A percentile compares a stretch with the other conserved stretches of the same genome.
These are phyloP conservation scores for Cryptoprocta ferox DNA, from an alignment of 2,797 vertebrate species.

Conservation along the genomic window DNA sequence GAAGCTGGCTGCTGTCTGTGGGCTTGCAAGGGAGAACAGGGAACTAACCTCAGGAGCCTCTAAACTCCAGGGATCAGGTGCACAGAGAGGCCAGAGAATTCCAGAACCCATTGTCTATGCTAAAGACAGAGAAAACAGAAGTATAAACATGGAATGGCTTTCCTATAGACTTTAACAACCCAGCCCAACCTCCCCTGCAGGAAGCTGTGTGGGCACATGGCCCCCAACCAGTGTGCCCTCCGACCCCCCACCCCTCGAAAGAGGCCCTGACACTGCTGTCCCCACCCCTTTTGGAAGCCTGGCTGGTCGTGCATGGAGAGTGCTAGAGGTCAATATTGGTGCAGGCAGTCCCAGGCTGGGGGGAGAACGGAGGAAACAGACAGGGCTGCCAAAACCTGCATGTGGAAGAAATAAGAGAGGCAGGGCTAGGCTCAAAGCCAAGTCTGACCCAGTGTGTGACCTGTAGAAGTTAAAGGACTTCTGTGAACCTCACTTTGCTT, in stretches of 20 bases:
- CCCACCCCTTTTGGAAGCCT: neutral
- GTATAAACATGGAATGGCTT: neutral
- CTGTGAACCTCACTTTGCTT: neutral
- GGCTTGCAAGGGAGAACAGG: neutral
- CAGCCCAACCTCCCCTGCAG: neutral
- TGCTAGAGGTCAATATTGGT: neutral
- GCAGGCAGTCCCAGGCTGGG: neutral
- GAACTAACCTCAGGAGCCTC: neutral
- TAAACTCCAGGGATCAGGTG: neutral
- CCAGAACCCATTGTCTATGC: neutral
- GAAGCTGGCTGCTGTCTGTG: neutral
- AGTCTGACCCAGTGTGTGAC: neutral
- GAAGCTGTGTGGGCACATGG: neutral
- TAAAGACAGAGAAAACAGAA: neutral
- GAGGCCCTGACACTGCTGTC: neutral
- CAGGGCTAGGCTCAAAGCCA: neutral
- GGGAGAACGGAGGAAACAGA: neutral
- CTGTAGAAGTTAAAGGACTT: neutral
- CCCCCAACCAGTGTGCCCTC: neutral
- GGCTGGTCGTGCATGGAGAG: neutral
- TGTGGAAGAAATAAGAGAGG: neutral
- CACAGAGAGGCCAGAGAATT: neutral
- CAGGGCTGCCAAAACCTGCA: fast-evolving
- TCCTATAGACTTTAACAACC: neutral
- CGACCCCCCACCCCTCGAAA: neutral